Base-by-base conservation (phyloP, 2,113 vertebrate species). In the Tauraco erythrolophus region DNA sequence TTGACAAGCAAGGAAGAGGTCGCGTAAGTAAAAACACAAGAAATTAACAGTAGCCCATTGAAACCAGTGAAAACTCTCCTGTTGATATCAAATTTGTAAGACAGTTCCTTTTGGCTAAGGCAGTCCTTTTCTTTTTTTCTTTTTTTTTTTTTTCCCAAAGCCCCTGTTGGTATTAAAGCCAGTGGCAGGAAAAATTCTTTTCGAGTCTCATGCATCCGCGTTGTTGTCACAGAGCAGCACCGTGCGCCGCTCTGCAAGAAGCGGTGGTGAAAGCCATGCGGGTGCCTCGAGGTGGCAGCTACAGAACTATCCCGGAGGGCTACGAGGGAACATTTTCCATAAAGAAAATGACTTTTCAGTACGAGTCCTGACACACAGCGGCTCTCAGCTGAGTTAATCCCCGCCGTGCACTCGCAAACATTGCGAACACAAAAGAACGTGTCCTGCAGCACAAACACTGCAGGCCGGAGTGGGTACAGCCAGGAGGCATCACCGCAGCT, bases 311-410 rank as follows among this genome's bases (percentile, higher is more conserved):
- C 76, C 75, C 6, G 0, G 41, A 66, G 86, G 80, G 60, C 46
- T 84, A 35, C 87, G 75, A 77, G 62, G 45, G 43, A 95, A 62
- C 5, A 1, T 68, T 95, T 84, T 68, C 68, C 92, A 84, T 78
- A 27, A 91, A 92, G 84, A 95, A 96, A 92, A 95, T 56, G 1
- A 84, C 89, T 94, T 89, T 68, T 24, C 71, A 43, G 7, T 19
- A 15, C 1, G 9, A 68, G 60, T 39, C 60, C 60, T 76, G 84
- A 89, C 89, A 68, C 69, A 60, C 7, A 1, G 80, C 60, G 5
- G 64, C 91, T 94, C 93, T 91, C 87, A 6, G 76, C 46, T 78
- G 89, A 91, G 92, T 95, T 70, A 92, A 95, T 94, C 94, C 91
- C 91, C 7, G 5, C 64, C 68, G 86, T 89, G 80, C 76, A 7